Conservation (phyloP, 2,888 invertebrate species). For the Anticlea derivata region DNA sequence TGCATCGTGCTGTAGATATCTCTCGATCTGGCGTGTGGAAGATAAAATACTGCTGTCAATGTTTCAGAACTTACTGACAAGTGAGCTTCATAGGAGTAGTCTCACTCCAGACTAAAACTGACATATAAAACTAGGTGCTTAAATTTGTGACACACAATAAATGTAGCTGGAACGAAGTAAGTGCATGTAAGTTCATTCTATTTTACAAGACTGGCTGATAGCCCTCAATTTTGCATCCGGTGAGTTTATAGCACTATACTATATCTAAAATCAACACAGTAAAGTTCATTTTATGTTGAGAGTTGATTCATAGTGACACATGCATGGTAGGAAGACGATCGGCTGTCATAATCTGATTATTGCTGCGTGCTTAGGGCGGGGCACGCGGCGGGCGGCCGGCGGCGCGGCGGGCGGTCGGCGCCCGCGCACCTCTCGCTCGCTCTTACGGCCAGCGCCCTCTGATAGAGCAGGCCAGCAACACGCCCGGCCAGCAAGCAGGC, state of each 20-base stretch:
- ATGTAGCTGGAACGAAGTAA: no score
- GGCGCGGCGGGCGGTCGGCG: slow-evolving; percentile 81
- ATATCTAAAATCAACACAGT: background rate
- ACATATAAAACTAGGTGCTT: no score
- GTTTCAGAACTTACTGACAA: slow-evolving; percentile 61
- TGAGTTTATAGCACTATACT: background rate
- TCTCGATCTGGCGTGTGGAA: slow-evolving; percentile 39
- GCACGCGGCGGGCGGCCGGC: slow-evolving; percentile 75
- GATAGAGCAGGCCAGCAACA: slow-evolving; percentile 46
- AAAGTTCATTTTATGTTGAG: slow-evolving; percentile 24
- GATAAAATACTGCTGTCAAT: slow-evolving; percentile 51
- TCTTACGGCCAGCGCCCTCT: slow-evolving; percentile 31
- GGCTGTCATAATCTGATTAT: slow-evolving; percentile 83
- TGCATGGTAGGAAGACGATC: slow-evolving; percentile 55
- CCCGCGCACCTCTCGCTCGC: slow-evolving; percentile 70
- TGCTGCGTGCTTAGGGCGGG: slow-evolving; percentile 73
- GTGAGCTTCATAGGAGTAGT: slow-evolving; percentile 57
- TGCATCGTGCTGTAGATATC: slow-evolving; percentile 40
- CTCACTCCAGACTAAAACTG: no score
- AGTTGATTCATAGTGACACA: slow-evolving; percentile 16
- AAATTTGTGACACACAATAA: slow-evolving; percentile 35
- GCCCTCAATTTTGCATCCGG: background rate
- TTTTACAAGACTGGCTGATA: no score
- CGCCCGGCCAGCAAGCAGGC: slow-evolving; percentile 69
- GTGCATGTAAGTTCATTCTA: background rate